phyloP scores from a whole-genome alignment of 1,140 invertebrate genomes.

The Drosophila melanogaster region Release_6_plus_ISO1_MT NT_033779.5:2919001-2919500 shows the following conservation, averaged over 20 bases:
- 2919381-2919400: conserved; percentile 72
- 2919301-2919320: not conserved
- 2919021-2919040: conserved; percentile 4
- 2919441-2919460: conserved; percentile 50
- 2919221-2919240: conserved; percentile 9
- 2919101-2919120: conserved; percentile 16
- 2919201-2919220: too few relatives aligned
- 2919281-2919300: conserved; percentile 3
- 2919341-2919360: conserved; percentile 35
- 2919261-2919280: conserved; percentile 27
- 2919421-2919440: conserved; percentile 55
- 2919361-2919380: conserved; percentile 2
- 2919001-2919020: not conserved
- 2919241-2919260: conserved; percentile 23
- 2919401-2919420: conserved; percentile 66
- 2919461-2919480: conserved; percentile 68
- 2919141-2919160: not conserved
- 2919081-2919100: conserved; percentile 4
- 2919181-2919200: too few relatives aligned
- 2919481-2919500: conserved; percentile 1
- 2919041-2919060: conserved; percentile 6
- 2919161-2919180: conserved; percentile 1
- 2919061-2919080: conserved; percentile 3
- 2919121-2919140: conserved; percentile 37
- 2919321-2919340: conserved; percentile 24